Evolutionary conservation across 2,888 invertebrate species (phyloP).

Genomic region (Spisula subtruncata): DNA sequence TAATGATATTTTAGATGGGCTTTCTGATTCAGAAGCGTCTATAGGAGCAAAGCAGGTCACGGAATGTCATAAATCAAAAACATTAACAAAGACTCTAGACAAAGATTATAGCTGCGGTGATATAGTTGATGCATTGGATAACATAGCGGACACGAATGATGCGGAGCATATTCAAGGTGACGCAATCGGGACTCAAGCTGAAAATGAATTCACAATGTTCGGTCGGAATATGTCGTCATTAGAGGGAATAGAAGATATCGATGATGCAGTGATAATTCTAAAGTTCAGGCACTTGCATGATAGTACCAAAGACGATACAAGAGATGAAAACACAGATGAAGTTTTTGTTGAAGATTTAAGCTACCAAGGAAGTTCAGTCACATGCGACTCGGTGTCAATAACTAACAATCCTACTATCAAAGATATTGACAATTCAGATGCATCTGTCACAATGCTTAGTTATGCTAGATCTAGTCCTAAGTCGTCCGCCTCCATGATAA

Average conservation of each 20-base stretch:
- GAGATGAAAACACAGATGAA: background rate
- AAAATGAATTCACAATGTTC: background rate
- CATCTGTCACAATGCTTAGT: background rate
- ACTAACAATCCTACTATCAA: background rate
- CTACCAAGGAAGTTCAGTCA: background rate
- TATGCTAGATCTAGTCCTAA: background rate
- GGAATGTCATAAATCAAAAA: background rate
- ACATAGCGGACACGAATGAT: background rate
- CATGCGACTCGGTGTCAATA: background rate
- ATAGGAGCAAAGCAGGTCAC: too few species aligned
- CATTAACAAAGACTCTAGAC: constrained; percentile 33
- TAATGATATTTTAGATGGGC: constrained; percentile 49
- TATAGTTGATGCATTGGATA: constrained; percentile 50
- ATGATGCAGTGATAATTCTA: constrained; percentile 22
- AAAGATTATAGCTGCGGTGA: constrained; percentile 58
- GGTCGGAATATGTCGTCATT: background rate
- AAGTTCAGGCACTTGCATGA: background rate
- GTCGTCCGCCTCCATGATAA: constrained; percentile 22
- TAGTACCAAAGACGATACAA: background rate
- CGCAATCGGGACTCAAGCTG: background rate
- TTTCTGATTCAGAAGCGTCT: constrained; percentile 19
- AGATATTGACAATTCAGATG: background rate
- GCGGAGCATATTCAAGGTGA: background rate
- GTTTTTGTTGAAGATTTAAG: background rate
- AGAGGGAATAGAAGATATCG: constrained; percentile 10